Evolutionary conservation across 2,113 vertebrate species (phyloP), one percentile per base, ranked within the genome.

Genomic region (Crypturellus undulatus): DNA sequence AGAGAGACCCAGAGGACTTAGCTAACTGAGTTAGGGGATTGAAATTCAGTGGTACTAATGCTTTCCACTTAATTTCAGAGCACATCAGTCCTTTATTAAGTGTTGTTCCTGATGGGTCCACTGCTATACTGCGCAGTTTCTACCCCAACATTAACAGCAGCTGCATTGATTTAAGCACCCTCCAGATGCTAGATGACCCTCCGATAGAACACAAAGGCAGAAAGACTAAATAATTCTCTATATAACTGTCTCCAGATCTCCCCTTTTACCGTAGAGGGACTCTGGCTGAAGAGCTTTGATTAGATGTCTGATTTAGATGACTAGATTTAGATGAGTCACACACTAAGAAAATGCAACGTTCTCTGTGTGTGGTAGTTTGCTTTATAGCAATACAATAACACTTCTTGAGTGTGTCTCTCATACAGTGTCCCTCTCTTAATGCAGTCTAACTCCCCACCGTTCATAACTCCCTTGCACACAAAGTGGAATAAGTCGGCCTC

Each of bases 281-380:
- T 47, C 54, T 78, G 49, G 26, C 40, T 81, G 65, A 78, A 81
- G 28, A 87, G 77, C 25, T 92, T 89, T 84, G 43, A 67, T 94
- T 84, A 91, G 45, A 38, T 54, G 36, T 71, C 81, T 84, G 78
- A 75, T 91, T 93, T 51, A 87, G 82, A 69, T 65, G 2, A 56
- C 14, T 34, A 85, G 34, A 26, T 92, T 85, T 93, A 69, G 71
- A 90, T 90, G 63, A 88, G 49, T 58, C 68, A 65, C 34, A 34
- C 3, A 6, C 34, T 58, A 72, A 60, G 54, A 49, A 54, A 87
- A 87, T 40, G 32, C 51, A 80, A 40, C 2, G 22, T 62, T 95
- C 84, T 69, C 75, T 16, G 8, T 19, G 13, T 42, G 16, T 38
- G 63, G 38, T 20, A 36, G 10, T 69, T 88, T 90, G 64, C 70